Conservation (phyloP, 2,113 vertebrate genomes). For the Chaetodon trifascialis region DNA sequence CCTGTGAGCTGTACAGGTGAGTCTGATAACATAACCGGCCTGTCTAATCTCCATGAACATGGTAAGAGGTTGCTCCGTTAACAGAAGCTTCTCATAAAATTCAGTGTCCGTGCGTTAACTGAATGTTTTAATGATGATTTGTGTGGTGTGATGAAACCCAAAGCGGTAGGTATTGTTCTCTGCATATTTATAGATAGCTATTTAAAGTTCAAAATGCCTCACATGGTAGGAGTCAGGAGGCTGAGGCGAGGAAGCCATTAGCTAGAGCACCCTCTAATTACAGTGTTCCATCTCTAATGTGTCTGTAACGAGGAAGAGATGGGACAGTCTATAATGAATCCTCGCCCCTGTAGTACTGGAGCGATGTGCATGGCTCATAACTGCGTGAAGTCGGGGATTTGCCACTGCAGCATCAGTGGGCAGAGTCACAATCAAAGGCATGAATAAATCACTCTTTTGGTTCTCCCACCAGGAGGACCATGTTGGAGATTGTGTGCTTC, state of each 20-base stretch:
- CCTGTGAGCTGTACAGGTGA: constrained; percentile 93
- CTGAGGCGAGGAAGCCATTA: constrained; percentile 66
- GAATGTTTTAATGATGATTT: constrained; percentile 37
- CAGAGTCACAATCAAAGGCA: constrained; percentile 46
- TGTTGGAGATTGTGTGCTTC: constrained; percentile 91
- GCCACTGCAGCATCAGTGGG: constrained; percentile 26
- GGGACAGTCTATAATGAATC: constrained; percentile 62
- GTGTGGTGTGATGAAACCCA: constrained; percentile 42
- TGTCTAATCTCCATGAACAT: constrained; percentile 17
- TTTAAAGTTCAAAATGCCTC: constrained; percentile 72
- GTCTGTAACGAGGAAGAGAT: constrained; percentile 58
- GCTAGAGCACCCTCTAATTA: constrained; percentile 73
- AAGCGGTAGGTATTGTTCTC: constrained; percentile 48
- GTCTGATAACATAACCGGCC: constrained; percentile 34
- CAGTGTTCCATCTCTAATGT: constrained; percentile 67
- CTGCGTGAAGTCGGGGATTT: constrained; percentile 49
- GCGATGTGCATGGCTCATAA: constrained; percentile 43
- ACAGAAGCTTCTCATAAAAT: constrained; percentile 51
- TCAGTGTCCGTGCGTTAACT: constrained; percentile 30
- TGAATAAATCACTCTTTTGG: constrained; percentile 38
- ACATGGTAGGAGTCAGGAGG: constrained; percentile 65
- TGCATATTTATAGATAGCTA: constrained; percentile 73
- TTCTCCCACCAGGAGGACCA: constrained; percentile 84
- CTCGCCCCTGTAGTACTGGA: constrained; percentile 22
- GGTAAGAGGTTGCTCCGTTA: constrained; percentile 33